A percentile compares a stretch with the other conserved stretches of the same genome.
These are phyloP conservation scores for Pelobates cultripes DNA, from an alignment of 2,797 vertebrate species.

Conservation along the genomic window DNA sequence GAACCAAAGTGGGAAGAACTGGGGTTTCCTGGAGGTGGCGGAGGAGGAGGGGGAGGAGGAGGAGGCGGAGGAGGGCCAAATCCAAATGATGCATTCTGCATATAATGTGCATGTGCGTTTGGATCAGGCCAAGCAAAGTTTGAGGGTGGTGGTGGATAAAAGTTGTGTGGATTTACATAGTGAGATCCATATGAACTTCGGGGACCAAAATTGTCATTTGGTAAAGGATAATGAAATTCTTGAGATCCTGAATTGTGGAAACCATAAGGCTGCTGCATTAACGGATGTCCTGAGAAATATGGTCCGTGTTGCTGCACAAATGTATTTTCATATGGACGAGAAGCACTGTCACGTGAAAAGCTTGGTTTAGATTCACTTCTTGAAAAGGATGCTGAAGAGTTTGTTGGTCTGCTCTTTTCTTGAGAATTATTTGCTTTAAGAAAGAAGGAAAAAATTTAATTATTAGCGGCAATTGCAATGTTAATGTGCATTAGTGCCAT, in stretches of 20 bases:
- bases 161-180: slow-evolving; percentile 30
- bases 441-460: background rate
- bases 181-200: slow-evolving; percentile 21
- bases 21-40: slow-evolving; percentile 15
- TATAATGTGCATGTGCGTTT: slow-evolving; percentile 25
- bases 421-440: slow-evolving; percentile 2
- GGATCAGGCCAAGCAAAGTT: slow-evolving; percentile 34
- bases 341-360: slow-evolving; percentile 1
- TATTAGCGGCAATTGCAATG: too few species aligned
- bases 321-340: background rate
- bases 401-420: slow-evolving; percentile 6
- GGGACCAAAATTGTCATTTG: slow-evolving; percentile 27
- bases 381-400: slow-evolving; percentile 6
- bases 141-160: slow-evolving; percentile 10
- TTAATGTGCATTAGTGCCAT: too few species aligned
- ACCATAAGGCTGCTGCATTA: slow-evolving; percentile 25
- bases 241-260: slow-evolving; percentile 23
- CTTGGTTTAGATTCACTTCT: slow-evolving; percentile 16
- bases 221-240: slow-evolving; percentile 21
- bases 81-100: slow-evolving; percentile 19
- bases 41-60: slow-evolving; percentile 29
- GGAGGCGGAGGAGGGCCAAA: slow-evolving; percentile 10
- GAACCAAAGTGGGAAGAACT: slow-evolving; percentile 2
- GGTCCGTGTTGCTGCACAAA: slow-evolving; percentile 11
- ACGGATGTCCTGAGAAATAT: slow-evolving; percentile 18